A percentile compares a stretch with the other conserved stretches of the same genome.
Evolutionary conservation across 1,140 invertebrate species (phyloP).

Genomic region (Megathymus violae): DNA sequence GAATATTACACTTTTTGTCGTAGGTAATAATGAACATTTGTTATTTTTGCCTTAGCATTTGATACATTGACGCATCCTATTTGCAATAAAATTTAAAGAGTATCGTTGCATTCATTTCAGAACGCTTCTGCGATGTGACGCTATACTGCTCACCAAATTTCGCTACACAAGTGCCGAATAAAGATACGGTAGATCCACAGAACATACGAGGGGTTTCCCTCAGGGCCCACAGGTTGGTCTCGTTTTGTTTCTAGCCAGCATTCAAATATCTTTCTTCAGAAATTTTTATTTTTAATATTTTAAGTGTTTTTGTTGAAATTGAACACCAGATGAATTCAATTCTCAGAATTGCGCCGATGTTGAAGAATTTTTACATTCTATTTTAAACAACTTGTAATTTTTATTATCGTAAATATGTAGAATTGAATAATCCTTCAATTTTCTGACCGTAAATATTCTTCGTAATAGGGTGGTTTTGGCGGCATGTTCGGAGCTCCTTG

Average conservation of each 20-base stretch:
- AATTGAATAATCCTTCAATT: no score
- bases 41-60: slow-evolving; percentile 1
- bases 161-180: slow-evolving; percentile 65
- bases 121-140: slow-evolving; percentile 96
- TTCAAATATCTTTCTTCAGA: no score
- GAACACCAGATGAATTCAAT: no score
- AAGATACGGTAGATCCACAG: slow-evolving; percentile 61
- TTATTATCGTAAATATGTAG: no score
- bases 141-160: slow-evolving; percentile 90
- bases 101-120: slow-evolving; percentile 76
- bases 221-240: slow-evolving; percentile 91
- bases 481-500: slow-evolving; percentile 95
- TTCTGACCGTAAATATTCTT: no score
- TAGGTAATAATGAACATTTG: neutral
- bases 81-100: neutral
- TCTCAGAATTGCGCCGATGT: no score
- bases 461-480: slow-evolving; percentile 73
- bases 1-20: no score
- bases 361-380: no score
- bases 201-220: slow-evolving; percentile 88
- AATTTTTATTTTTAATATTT: no score
- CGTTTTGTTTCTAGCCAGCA: slow-evolving; percentile 2
- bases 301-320: no score
- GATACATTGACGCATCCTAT: neutral
- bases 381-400: no score